Conservation (phyloP, 2,888 invertebrate genomes). For the Drosophila nigritarsus region DNA sequence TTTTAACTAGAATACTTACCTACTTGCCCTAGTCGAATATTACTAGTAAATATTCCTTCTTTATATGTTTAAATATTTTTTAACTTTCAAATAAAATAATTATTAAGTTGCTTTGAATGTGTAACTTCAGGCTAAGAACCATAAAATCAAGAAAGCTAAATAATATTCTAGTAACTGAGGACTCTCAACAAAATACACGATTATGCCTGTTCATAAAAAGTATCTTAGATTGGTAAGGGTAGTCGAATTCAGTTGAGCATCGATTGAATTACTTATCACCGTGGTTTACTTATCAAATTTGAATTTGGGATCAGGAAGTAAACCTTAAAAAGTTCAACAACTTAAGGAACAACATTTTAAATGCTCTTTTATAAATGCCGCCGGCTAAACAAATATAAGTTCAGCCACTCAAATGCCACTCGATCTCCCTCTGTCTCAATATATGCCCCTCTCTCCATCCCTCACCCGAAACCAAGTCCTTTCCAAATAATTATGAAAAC, state of each 20-base stretch:
- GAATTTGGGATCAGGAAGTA: background rate
- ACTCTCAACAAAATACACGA: background rate
- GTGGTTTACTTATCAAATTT: background rate
- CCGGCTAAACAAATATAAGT: background rate
- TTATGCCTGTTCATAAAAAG: background rate
- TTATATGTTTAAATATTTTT: background rate
- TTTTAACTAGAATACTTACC: background rate
- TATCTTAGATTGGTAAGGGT: background rate
- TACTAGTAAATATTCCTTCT: background rate
- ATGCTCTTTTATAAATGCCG: background rate
- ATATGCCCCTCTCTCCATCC: background rate
- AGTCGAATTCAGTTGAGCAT: background rate
- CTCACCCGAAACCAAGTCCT: background rate
- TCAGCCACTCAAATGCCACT: background rate
- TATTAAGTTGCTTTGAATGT: background rate
- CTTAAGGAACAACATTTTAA: background rate
- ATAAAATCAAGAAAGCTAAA: background rate
- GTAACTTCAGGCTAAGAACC: background rate
- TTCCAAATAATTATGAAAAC: background rate
- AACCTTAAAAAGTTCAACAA: background rate
- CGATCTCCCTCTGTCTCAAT: background rate
- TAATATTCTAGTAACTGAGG: background rate
- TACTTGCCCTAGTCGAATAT: background rate
- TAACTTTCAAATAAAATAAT: background rate
- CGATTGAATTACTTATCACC: background rate